Evolutionary conservation across 2,888 invertebrate species (phyloP), one percentile per base, ranked within the genome.

Genomic region (Macaria notata): DNA sequence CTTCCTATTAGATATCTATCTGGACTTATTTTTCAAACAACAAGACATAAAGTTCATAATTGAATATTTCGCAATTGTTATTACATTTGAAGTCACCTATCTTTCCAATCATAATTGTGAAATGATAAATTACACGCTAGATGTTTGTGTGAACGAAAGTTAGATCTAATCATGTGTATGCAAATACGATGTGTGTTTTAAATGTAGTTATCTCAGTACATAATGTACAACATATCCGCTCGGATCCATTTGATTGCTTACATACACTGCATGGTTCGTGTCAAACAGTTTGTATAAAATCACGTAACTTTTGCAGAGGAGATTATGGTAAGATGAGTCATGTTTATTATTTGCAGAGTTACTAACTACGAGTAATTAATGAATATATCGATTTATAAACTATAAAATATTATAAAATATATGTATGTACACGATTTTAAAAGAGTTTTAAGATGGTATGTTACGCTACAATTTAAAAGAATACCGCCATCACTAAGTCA

Each of bases 161-260:
- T 49, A 59, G 68, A 68, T 68, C 53, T 64, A 66, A 68, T 68
- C 66, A 47, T 42, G 53, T 63, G 54, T 63, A 66, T 68, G 66
- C 64, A 64, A 66, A 68, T 65, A 68, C 54, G 31, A 51, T 56
- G 54, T 47, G 51, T 45, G 46, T 29, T 36, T 7, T 57, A 61
- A 60, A 42, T 36, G 48, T 54, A 42, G 9, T 52, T 48, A 51
- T 36, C 33, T 36, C 0, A 49, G 46, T 48, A 46, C 31, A 41
- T 42, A 19, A 52, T 30, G n/a, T 39, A 6, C 33, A 45, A 46
- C 38, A 58, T 50, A 58, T 59, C 59, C 59, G 59, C 31, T 53
- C 49, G 41, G 5, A 36, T 45, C 31, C 41, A 31, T 44, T 44
- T 30, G 49, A 55, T 55, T 55, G 39, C 19, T 49, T 39, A 19